A percentile compares a stretch with the other conserved stretches of the same genome.
Conservation (phyloP, 2,113 vertebrate species). For the Lipophrys pholis region DNA sequence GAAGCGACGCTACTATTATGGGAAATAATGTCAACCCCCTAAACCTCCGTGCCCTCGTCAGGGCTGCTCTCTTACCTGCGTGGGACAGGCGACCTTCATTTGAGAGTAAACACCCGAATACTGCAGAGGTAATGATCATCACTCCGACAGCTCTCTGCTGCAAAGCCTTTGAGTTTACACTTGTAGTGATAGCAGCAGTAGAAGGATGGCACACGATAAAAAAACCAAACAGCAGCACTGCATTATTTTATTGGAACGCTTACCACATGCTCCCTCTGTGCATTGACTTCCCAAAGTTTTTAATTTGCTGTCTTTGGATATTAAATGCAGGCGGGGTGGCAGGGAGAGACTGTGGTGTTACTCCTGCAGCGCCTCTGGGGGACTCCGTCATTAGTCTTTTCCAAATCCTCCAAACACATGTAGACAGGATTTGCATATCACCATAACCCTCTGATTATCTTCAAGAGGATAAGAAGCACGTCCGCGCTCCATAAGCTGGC, state of each 20-base stretch:
- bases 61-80: background rate
- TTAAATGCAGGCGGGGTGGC: conserved; percentile 1
- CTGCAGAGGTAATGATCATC: background rate
- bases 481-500: background rate
- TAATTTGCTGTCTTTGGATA: conserved; percentile 21
- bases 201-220: background rate
- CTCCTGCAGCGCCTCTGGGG: conserved; percentile 18
- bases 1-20: background rate
- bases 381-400: conserved; percentile 43
- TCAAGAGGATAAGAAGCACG: conserved; percentile 9
- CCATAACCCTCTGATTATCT: conserved; percentile 21
- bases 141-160: background rate
- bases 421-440: conserved; percentile 40
- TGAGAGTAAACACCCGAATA: background rate
- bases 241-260: conserved; percentile 9
- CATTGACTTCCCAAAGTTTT: conserved; percentile 16
- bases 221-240: background rate
- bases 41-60: background rate
- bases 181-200: background rate
- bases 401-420: conserved; percentile 46
- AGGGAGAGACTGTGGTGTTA: background rate
- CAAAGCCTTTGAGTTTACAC: conserved; percentile 13
- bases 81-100: background rate
- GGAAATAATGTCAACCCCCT: background rate
- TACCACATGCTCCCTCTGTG: conserved; percentile 7